These are phyloP conservation scores for Panurus biarmicus DNA, from an alignment of 2,113 vertebrate species.

Conservation along the genomic window DNA sequence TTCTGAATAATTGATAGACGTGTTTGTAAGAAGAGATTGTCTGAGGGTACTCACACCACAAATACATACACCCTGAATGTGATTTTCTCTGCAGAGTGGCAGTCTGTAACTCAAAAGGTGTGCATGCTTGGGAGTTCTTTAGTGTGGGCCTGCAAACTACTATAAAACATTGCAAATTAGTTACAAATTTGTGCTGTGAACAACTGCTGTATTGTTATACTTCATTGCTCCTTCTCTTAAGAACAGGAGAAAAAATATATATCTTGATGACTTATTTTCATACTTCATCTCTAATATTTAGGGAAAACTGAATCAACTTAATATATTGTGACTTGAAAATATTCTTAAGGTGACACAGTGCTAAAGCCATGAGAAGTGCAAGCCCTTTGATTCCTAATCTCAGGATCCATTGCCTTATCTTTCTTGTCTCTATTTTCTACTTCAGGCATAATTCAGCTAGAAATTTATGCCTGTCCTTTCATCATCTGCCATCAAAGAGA, in stretches of 20 bases:
- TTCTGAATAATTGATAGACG: background rate
- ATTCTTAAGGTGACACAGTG: background rate
- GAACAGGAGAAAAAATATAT: background rate
- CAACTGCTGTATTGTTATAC: background rate
- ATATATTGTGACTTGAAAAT: background rate
- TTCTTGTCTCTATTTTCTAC: background rate
- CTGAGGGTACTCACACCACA: background rate
- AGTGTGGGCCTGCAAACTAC: background rate
- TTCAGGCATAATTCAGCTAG: background rate
- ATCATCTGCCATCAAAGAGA: conserved; percentile 37
- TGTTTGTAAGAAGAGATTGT: background rate
- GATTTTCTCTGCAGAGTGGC: background rate
- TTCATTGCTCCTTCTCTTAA: background rate
- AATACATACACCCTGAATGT: background rate
- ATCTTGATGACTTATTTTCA: background rate
- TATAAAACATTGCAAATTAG: background rate
- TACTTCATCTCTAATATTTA: background rate
- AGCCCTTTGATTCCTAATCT: background rate
- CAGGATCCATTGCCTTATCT: background rate
- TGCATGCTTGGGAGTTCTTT: background rate
- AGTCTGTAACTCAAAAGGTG: background rate
- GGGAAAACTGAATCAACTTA: background rate
- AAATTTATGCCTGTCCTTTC: conserved; percentile 19
- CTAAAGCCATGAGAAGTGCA: background rate
- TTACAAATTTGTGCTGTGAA: background rate